Evolutionary conservation across 1,140 invertebrate genomes (phyloP).

Genomic region (Pomacea maculata): DNA sequence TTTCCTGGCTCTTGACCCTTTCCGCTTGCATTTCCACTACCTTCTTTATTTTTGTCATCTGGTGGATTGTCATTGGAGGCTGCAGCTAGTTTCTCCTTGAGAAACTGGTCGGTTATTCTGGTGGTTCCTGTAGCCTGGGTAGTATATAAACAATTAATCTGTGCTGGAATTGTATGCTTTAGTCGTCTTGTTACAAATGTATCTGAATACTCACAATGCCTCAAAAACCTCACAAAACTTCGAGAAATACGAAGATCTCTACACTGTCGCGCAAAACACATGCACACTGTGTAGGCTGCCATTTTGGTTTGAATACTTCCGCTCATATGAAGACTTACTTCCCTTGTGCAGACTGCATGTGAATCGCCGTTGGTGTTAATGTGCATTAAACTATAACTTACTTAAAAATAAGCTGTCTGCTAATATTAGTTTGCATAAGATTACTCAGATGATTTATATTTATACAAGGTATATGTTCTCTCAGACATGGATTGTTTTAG

Average conservation of each 20-base stretch:
- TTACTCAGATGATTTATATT: too few species aligned
- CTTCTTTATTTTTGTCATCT: conserved; percentile 1
- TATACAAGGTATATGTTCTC: too few species aligned
- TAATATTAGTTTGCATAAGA: too few species aligned
- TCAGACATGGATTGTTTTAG: too few species aligned
- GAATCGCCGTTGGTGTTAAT: too few species aligned
- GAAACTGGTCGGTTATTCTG: conserved; percentile 25
- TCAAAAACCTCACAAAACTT: conserved; percentile 2
- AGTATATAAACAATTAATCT: conserved; percentile 5
- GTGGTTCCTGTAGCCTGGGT: conserved; percentile 8
- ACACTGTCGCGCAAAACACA: conserved; percentile 23
- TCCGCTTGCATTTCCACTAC: conserved; percentile 6
- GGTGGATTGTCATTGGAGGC: neutral
- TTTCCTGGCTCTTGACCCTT: conserved; percentile 10
- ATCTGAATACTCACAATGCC: neutral
- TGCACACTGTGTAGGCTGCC: conserved; percentile 31
- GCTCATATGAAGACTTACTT: neutral
- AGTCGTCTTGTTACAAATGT: neutral
- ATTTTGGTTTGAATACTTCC: conserved; percentile 21
- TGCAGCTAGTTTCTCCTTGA: conserved; percentile 22
- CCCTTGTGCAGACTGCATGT: neutral
- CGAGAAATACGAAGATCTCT: conserved; percentile 9
- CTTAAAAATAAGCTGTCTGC: too few species aligned
- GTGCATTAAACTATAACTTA: too few species aligned
- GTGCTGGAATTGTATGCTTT: conserved; percentile 1